Conservation (phyloP, 2,797 vertebrate genomes). For the Natrix natrix region DNA sequence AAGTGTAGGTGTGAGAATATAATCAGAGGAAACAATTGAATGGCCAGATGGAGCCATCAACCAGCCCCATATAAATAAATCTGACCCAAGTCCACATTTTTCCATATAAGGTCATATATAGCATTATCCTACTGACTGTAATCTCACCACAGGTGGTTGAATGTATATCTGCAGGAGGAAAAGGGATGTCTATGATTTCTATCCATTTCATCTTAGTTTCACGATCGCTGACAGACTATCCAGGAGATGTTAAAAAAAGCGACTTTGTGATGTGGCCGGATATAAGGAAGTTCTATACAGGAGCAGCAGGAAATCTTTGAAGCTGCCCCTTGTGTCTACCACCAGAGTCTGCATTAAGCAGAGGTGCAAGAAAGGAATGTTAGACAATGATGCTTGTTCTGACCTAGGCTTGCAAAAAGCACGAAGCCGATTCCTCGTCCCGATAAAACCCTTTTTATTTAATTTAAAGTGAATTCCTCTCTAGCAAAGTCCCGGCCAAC, state of each 20-base stretch:
- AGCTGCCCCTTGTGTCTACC: not conserved
- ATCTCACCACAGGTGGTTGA: conserved; percentile 5
- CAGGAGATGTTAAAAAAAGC: not conserved
- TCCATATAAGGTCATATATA: not conserved
- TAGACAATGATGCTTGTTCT: not conserved
- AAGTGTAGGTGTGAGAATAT: not conserved
- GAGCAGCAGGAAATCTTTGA: conserved; percentile 3
- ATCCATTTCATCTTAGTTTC: not conserved
- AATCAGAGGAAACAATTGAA: conserved; percentile 2
- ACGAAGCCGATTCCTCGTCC: too few relatives aligned
- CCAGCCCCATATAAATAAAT: not conserved
- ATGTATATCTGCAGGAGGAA: not conserved
- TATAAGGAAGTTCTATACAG: not conserved
- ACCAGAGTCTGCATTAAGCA: not conserved
- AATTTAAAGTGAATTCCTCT: too few relatives aligned
- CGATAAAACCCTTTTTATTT: too few relatives aligned
- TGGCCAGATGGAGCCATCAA: conserved; percentile 19
- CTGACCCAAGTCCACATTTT: not conserved
- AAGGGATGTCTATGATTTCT: not conserved
- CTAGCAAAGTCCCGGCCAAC: too few relatives aligned
- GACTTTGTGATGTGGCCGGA: not conserved
- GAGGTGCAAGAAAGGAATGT: not conserved
- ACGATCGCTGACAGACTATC: not conserved
- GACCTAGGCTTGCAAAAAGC: too few relatives aligned
- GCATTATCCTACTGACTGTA: not conserved